Conservation (phyloP, 2,113 vertebrate genomes). For the Petaurus breviceps region DNA sequence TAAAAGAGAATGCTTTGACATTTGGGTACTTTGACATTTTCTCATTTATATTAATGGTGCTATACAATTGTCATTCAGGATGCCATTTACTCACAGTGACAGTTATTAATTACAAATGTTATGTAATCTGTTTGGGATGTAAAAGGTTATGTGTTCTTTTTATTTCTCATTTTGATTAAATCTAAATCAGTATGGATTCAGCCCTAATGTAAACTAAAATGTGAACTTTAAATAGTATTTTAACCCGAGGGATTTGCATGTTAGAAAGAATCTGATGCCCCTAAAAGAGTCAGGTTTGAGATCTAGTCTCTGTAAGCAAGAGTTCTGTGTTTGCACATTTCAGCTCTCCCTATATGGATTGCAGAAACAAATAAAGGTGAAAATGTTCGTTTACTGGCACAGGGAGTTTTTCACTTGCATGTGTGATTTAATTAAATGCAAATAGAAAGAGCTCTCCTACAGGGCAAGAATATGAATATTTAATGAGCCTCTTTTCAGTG, state of each 20-base stretch:
- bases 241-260: conserved; percentile 42
- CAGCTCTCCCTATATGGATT: conserved; percentile 9
- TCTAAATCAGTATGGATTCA: conserved; percentile 66
- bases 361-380: conserved; percentile 18
- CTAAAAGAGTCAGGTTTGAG: conserved; percentile 36
- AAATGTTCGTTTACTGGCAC: conserved; percentile 42
- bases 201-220: conserved; percentile 77
- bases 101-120: conserved; percentile 81
- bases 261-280: conserved; percentile 32
- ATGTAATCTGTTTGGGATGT: conserved; percentile 74
- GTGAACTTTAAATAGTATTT: conserved; percentile 78
- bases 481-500: conserved; percentile 45
- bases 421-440: conserved; percentile 65
- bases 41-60: conserved; percentile 73
- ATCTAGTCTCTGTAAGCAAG: conserved; percentile 13
- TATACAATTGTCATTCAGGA: conserved; percentile 69
- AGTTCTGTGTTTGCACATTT: conserved; percentile 39
- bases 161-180: conserved; percentile 72
- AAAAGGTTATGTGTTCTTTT: conserved; percentile 80
- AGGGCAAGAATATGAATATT: conserved; percentile 56
- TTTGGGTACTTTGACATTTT: conserved; percentile 81
- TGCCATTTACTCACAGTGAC: conserved; percentile 74
- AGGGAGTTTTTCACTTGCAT: conserved; percentile 7
- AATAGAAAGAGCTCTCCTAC: conserved; percentile 27
- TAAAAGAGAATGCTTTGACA: conserved; percentile 78